Base-by-base conservation (phyloP, 2,888 invertebrate genomes). In the Meandrusa payeni region DNA sequence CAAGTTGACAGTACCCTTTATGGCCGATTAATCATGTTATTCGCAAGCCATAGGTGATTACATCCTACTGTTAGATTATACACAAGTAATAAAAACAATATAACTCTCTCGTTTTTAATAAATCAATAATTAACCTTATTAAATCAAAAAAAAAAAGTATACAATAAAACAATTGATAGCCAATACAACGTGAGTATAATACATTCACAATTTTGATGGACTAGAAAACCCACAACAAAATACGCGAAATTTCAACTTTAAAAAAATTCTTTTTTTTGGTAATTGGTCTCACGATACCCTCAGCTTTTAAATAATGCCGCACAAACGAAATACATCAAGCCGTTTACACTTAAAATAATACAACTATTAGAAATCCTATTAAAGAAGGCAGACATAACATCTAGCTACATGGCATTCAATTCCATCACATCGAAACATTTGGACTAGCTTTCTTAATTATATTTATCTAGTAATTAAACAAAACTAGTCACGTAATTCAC, bases 1-100 rank as follows among this genome's bases (percentile, higher is more conserved):
- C 86, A 69, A 80, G 57, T 77, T 77, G 66, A 77, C 76, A 77
- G 74, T 79, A 75, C 75, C 73, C 64, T 71, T 71, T 72, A 78
- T 78, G 86, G 86, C 83, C 65, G n/a, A 81, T 86, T 81, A 85
- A 76, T 82, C 74, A 68, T 78, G 86, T 87, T 87, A 87, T 85
- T 86, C 46, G 86, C 86, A 87, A 86, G 86, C 86, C 86, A 79
- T 81, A 75, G 75, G 65, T 77, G 71, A 69, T 76, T 82, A 83
- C 59, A 64, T 61, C 57, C 81, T 85, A 86, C 77, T 79, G 85
- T 86, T 86, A 86, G 81, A 77, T 67, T 68, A 79, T 76, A 76
- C 69, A 78, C 79, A 76, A 75, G 66, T 65, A 76, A 66, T 76
- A 76, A 76, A 73, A 74, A 66, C 72, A 73, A 71, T 66, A 72